Conservation (phyloP, 2,797 vertebrate species). For the Leptatherina wallacei region DNA sequence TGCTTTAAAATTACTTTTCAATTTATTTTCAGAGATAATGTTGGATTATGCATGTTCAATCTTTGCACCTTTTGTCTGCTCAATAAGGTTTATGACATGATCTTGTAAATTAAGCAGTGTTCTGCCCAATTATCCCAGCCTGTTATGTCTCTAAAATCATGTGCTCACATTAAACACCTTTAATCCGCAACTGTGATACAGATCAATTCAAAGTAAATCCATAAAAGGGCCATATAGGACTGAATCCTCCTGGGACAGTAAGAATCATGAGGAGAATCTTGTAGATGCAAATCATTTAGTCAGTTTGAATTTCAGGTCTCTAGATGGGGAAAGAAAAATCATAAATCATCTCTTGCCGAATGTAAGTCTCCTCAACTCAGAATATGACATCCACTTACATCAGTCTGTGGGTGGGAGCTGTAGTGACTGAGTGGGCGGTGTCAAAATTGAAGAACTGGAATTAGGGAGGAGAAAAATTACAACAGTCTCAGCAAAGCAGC, state of each 20-base stretch:
- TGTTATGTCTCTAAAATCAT: not conserved
- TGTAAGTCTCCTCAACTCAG: not conserved
- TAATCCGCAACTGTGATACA: not conserved
- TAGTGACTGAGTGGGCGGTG: conserved; percentile 35
- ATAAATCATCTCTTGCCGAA: not conserved
- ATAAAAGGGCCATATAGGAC: not conserved
- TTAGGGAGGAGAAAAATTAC: conserved; percentile 51
- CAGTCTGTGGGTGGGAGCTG: conserved; percentile 60
- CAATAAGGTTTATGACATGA: not conserved
- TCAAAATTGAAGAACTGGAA: conserved; percentile 57
- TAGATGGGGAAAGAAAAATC: not conserved
- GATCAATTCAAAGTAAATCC: not conserved
- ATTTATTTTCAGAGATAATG: conserved; percentile 13
- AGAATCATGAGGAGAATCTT: not conserved
- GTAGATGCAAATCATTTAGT: not conserved
- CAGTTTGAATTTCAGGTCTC: conserved; percentile 15
- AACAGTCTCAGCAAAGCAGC: conserved; percentile 23
- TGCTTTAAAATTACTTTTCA: conserved; percentile 17
- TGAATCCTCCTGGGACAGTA: not conserved
- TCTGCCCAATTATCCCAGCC: not conserved
- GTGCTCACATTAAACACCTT: not conserved
- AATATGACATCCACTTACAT: conserved; percentile 58
- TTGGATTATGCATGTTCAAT: conserved; percentile 4
- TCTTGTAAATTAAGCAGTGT: conserved; percentile 3
- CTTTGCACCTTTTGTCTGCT: conserved; percentile 4